These are phyloP conservation scores for Nomada ruficornis DNA, from an alignment of 2,888 invertebrate species.

Conservation along the genomic window DNA sequence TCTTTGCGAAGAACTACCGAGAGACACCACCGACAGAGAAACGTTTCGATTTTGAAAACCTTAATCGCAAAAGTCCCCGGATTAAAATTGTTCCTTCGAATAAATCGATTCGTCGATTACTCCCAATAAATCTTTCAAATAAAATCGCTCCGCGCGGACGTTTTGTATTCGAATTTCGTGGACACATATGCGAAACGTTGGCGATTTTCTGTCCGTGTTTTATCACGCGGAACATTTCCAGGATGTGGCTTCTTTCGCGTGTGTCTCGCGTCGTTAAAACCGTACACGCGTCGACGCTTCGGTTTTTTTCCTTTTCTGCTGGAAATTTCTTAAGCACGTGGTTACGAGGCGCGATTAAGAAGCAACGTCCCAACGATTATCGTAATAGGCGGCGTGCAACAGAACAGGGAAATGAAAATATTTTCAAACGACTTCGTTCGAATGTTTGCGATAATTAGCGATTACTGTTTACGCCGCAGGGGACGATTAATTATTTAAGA, in stretches of 20 bases:
- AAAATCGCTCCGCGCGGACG: background rate
- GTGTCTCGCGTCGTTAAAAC: conserved; percentile 48
- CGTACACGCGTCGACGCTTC: conserved; percentile 30
- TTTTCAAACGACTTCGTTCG: background rate
- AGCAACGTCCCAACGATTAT: background rate
- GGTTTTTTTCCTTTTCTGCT: conserved; percentile 11
- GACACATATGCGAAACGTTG: background rate
- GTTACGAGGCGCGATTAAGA: background rate
- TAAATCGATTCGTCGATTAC: background rate
- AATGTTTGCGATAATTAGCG: conserved; percentile 1
- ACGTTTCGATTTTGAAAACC: conserved; percentile 40
- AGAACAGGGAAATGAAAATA: background rate
- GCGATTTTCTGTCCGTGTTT: conserved; percentile 17
- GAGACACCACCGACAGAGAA: background rate
- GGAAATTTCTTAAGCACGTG: background rate
- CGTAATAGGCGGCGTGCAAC: background rate
- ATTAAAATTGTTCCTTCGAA: background rate
- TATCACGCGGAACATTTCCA: conserved; percentile 67
- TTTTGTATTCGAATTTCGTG: background rate
- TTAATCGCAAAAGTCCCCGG: background rate
- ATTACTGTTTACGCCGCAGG: background rate
- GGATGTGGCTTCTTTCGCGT: conserved; percentile 67
- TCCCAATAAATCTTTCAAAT: no score
- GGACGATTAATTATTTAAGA: conserved; percentile 27
- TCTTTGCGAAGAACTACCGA: conserved; percentile 38